Conservation (phyloP, 2,888 invertebrate species). For the Metellina segmentata region DNA sequence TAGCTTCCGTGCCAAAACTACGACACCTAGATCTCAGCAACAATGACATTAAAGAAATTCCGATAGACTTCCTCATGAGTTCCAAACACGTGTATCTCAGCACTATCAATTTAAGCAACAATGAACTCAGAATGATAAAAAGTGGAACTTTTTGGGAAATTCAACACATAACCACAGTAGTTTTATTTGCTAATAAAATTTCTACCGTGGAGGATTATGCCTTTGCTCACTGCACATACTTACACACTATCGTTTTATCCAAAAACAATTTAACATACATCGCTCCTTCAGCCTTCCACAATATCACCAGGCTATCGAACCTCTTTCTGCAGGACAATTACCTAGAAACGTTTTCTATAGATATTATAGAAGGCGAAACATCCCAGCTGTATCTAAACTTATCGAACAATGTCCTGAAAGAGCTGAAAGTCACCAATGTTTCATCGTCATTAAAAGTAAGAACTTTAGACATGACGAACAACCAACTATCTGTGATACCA, state of each 20-base stretch:
- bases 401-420: conserved; percentile 63
- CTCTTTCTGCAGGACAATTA: conserved; percentile 86
- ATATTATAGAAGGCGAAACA: conserved; percentile 51
- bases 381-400: conserved; percentile 61
- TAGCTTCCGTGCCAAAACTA: conserved; percentile 82
- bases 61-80: conserved; percentile 86
- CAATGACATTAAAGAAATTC: conserved; percentile 82
- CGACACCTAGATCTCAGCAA: conserved; percentile 51
- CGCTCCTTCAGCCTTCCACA: conserved; percentile 87
- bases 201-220: conserved; percentile 86
- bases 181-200: conserved; percentile 88
- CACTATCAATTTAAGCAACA: conserved; percentile 91
- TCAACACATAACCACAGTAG: conserved; percentile 88
- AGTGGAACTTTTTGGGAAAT: conserved; percentile 88
- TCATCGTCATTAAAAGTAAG: conserved; percentile 39
- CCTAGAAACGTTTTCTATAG: conserved; percentile 49
- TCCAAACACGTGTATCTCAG: conserved; percentile 85
- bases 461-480: conserved; percentile 69
- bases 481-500: conserved; percentile 70
- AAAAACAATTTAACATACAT: conserved; percentile 90
- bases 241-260: conserved; percentile 91
- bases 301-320: conserved; percentile 88
- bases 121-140: conserved; percentile 87
- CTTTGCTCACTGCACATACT: conserved; percentile 88
- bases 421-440: conserved; percentile 24